These are phyloP conservation scores for Lepidocyrtinus sp. DNA, from an alignment of 2,888 invertebrate genomes.

Conservation along the genomic window DNA sequence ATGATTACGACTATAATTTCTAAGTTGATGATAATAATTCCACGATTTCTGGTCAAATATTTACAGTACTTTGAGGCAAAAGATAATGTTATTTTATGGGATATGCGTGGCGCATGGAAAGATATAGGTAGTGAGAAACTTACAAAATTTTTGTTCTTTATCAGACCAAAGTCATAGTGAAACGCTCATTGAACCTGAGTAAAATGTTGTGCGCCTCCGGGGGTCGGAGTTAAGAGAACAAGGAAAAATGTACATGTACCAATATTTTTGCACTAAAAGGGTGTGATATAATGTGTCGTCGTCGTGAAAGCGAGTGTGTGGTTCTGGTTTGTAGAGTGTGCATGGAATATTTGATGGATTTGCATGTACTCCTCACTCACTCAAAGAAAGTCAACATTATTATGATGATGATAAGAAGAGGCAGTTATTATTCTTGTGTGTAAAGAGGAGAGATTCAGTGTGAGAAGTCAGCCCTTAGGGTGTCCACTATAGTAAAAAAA, in stretches of 20 bases:
- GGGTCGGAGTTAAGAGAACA: conserved; percentile 33
- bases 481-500: conserved; percentile 61
- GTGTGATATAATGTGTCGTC: conserved; percentile 63
- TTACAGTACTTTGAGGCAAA: conserved; percentile 30
- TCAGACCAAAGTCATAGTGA: conserved; percentile 15
- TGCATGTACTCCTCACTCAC: conserved; percentile 4
- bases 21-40: conserved; percentile 54
- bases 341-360: conserved; percentile 60
- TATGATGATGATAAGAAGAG: conserved; percentile 42
- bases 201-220: conserved; percentile 36
- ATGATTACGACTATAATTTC: conserved; percentile 13
- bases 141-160: conserved; percentile 4
- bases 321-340: conserved; percentile 32
- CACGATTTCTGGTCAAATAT: conserved; percentile 54
- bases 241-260: conserved; percentile 47
- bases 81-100: not conserved
- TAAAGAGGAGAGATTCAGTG: conserved; percentile 26
- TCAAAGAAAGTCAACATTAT: conserved; percentile 16
- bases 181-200: conserved; percentile 32
- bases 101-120: not conserved
- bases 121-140: not conserved
- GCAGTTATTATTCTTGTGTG: conserved; percentile 41
- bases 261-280: conserved; percentile 58
- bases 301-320: conserved; percentile 47
- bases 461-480: conserved; percentile 58